A percentile compares a stretch with the other conserved stretches of the same genome.
These are phyloP conservation scores for Mallotus villosus DNA, from an alignment of 2,797 vertebrate species.

Conservation along the genomic window DNA sequence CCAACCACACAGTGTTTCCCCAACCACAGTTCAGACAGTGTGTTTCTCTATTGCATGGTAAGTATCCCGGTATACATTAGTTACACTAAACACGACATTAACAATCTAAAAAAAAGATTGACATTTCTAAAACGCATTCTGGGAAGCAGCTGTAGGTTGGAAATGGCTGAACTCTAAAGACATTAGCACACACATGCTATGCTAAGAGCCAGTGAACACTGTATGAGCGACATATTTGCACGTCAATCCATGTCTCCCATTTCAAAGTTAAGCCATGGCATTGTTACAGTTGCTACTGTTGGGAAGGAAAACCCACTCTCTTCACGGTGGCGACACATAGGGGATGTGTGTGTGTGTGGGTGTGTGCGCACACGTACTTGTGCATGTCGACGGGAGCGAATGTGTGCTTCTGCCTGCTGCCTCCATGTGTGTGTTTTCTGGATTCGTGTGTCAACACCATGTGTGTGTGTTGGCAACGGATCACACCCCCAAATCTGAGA, in stretches of 20 bases:
- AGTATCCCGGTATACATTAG: slow-evolving; percentile 31
- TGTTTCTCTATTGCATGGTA: not conserved
- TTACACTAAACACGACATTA: slow-evolving; percentile 33
- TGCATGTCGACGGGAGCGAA: slow-evolving; percentile 33
- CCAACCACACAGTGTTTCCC: not conserved
- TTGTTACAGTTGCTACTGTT: slow-evolving; percentile 76
- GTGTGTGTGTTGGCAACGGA: slow-evolving; percentile 61
- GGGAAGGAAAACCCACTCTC: slow-evolving; percentile 34
- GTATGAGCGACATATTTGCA: slow-evolving; percentile 56
- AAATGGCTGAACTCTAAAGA: slow-evolving; percentile 54
- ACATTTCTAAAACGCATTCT: slow-evolving; percentile 49
- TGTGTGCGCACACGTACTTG: not conserved
- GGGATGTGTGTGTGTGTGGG: slow-evolving; percentile 4
- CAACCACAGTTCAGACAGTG: not conserved
- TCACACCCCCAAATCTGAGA: slow-evolving; percentile 56
- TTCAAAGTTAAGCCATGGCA: slow-evolving; percentile 62
- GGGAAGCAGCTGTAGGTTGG: slow-evolving; percentile 59
- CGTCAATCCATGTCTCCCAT: slow-evolving; percentile 62
- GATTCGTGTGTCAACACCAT: slow-evolving; percentile 20
- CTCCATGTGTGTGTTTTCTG: slow-evolving; percentile 31
- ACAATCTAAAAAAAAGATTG: slow-evolving; percentile 46
- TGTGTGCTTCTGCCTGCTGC: slow-evolving; percentile 17
- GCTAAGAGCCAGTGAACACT: slow-evolving; percentile 39
- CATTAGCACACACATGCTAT: slow-evolving; percentile 17
- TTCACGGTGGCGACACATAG: slow-evolving; percentile 13